These are phyloP conservation scores for Poeciliopsis presidionis DNA, from an alignment of 2,797 vertebrate genomes.

Conservation along the genomic window DNA sequence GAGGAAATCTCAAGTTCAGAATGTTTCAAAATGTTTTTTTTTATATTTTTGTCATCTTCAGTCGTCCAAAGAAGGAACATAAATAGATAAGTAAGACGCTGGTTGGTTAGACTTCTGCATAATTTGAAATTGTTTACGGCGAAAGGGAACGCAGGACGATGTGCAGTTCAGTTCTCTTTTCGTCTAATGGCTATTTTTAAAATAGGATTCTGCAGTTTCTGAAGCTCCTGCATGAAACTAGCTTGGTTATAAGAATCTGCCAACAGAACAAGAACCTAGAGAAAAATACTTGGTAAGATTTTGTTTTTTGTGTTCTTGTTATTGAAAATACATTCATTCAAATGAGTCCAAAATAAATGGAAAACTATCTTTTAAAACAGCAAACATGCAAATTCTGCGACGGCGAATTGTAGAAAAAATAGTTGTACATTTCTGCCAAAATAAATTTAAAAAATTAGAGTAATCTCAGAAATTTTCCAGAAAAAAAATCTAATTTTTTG, in stretches of 20 bases:
- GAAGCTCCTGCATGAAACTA: not conserved
- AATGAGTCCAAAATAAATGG: too few species aligned
- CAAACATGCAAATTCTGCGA: too few species aligned
- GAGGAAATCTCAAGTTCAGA: not conserved
- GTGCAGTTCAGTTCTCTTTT: not conserved
- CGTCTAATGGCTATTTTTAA: not conserved
- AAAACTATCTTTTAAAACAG: too few species aligned
- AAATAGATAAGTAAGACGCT: not conserved
- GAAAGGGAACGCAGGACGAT: not conserved
- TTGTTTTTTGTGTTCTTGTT: too few species aligned
- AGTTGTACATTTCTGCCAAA: too few species aligned
- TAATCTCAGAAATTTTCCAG: too few species aligned
- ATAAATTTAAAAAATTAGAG: too few species aligned
- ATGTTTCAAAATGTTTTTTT: not conserved
- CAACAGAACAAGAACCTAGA: too few species aligned
- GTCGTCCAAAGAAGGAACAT: not conserved
- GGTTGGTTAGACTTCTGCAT: not conserved
- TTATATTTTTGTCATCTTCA: not conserved
- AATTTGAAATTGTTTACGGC: not conserved
- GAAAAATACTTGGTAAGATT: too few species aligned
- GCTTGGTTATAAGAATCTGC: not conserved
- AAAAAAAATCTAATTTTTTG: too few species aligned
- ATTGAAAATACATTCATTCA: too few species aligned
- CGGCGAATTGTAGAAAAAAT: too few species aligned
- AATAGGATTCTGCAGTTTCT: not conserved